Conservation (phyloP, 2,888 invertebrate species). For the Plutella xylostella region DNA sequence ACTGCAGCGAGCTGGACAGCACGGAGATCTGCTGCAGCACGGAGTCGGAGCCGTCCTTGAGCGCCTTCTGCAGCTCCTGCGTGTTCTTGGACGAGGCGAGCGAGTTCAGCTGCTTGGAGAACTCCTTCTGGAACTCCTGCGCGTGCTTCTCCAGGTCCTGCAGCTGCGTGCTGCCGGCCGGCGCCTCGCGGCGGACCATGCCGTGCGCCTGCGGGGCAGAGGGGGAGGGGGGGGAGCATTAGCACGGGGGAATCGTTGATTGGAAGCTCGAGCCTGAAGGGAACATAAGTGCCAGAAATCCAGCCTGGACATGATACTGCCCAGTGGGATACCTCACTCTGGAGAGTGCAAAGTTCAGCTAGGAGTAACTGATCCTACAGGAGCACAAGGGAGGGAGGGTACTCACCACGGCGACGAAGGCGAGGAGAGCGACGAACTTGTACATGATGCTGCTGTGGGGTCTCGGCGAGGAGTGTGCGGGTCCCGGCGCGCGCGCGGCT, state of each 20-base stretch:
- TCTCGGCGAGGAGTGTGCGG: conserved; percentile 25
- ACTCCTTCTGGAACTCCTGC: conserved; percentile 38
- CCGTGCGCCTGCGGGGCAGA: neutral
- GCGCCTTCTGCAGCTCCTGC: conserved; percentile 40
- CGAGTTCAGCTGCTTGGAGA: conserved; percentile 35
- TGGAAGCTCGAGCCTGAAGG: too few relatives aligned
- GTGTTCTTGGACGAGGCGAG: conserved; percentile 45
- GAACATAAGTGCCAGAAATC: too few relatives aligned
- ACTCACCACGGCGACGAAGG: conserved; percentile 53
- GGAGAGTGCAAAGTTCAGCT: too few relatives aligned
- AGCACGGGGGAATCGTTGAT: too few relatives aligned
- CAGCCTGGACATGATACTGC: too few relatives aligned
- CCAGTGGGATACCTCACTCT: too few relatives aligned
- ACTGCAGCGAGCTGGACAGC: conserved; percentile 35
- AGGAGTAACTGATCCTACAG: too few relatives aligned
- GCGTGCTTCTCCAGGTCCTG: conserved; percentile 46
- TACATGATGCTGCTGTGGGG: conserved; percentile 29
- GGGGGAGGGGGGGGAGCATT: neutral
- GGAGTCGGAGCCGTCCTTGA: conserved; percentile 45
- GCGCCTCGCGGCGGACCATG: conserved; percentile 41
- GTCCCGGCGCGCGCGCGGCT: conserved; percentile 18
- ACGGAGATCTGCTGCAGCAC: conserved; percentile 37
- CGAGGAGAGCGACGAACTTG: conserved; percentile 36
- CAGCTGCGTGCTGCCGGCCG: conserved; percentile 21
- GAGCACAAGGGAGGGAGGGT: neutral